Base-by-base conservation (phyloP, 2,113 vertebrate species). In the Bubo bubo region DNA sequence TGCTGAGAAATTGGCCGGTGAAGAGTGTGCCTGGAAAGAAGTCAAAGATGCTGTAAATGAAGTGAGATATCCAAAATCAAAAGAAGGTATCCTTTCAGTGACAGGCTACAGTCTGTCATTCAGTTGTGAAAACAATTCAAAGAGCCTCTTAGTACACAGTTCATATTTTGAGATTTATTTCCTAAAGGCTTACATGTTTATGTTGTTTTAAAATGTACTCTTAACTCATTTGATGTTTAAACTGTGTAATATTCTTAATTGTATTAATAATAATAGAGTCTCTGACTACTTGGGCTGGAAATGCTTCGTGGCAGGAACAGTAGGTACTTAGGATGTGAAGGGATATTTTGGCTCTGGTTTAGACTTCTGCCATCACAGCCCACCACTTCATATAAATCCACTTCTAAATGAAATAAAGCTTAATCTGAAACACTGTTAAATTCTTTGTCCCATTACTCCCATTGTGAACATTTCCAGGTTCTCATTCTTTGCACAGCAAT, bases 11-110 rank as follows among this genome's bases (percentile, higher is more conserved):
- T 90, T 99, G 81, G 96, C 97, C 0, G 99, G 99, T 53, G 98
- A 98, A 56, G 97, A 98, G 43, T 55, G 77, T 39, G 97, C 90
- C 14, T 99, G 98, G 98, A 98, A 97, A 80, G 95, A 97, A 74
- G 95, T 98, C 91, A 97, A 95, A 97, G 97, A 98, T 63, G 96
- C 96, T 58, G 67, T 99, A 83, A 97, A 97, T 84, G 93, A 93
- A 93, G 93, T 98, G 49, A 98, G 97, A 95, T 95, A 97, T 28
- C 96, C 98, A 52, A 98, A 98, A 88, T 97, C 98, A 39, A 97
- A 98, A 35, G 92, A 97, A 92, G 95, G 99, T 99, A 99, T 99
- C 99, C 98, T 99, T 98, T 96, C 8, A 24, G 18, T 75, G 28
- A 12, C 34, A 75, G 10, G 27, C 22, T 86, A 24, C 24, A 34